A percentile compares a stretch with the other conserved stretches of the same genome.
These are phyloP conservation scores for Ranitomeya imitator DNA, from an alignment of 2,113 vertebrate genomes.

Conservation along the genomic window DNA sequence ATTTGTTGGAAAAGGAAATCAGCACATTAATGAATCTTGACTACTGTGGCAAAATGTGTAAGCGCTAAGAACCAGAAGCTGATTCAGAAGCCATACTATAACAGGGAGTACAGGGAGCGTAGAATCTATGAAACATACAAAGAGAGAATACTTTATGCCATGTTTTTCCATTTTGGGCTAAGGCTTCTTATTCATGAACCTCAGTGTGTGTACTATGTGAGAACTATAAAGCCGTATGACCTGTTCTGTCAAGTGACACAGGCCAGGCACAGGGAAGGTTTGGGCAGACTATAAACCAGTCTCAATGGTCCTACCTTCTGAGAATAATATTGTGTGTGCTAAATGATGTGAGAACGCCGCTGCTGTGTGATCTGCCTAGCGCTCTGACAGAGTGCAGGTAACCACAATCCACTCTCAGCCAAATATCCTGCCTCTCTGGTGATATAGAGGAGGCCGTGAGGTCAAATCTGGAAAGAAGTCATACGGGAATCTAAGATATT, in stretches of 20 bases:
- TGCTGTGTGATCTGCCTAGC: constrained; percentile 3
- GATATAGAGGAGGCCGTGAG: not conserved
- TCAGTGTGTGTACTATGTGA: not conserved
- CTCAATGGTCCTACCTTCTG: constrained; percentile 12
- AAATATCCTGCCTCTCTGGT: not conserved
- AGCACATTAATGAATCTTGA: not conserved
- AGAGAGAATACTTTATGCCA: not conserved
- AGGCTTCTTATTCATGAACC: not conserved
- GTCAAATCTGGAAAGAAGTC: not conserved
- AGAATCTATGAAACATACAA: not conserved
- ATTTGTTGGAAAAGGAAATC: not conserved
- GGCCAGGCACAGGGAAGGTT: not conserved
- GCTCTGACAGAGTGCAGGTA: constrained; percentile 20
- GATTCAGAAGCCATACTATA: not conserved
- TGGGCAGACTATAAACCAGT: constrained; percentile 20
- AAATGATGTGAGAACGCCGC: constrained; percentile 35
- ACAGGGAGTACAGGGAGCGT: too few species aligned
- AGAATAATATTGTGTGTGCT: constrained; percentile 26
- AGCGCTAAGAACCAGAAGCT: too few species aligned
- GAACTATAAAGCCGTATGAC: constrained; percentile 20
- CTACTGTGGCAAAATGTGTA: too few species aligned
- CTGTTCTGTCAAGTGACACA: constrained; percentile 29
- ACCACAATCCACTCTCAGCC: not conserved
- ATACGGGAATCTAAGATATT: not conserved
- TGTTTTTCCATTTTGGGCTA: not conserved